These are phyloP conservation scores for Hyposoter dolosus DNA, from an alignment of 2,888 invertebrate species.

Conservation along the genomic window DNA sequence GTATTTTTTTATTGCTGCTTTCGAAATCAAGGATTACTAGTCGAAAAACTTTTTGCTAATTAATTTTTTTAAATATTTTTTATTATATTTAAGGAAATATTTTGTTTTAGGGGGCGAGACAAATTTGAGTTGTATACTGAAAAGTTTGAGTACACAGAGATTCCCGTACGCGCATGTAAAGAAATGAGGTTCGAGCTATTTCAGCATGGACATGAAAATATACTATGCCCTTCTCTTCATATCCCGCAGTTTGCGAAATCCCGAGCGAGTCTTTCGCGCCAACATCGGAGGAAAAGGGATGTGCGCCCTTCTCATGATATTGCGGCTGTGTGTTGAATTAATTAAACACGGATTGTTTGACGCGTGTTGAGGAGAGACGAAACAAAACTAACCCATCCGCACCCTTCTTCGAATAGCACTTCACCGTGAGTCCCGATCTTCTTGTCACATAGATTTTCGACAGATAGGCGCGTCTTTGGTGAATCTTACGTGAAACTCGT, in stretches of 20 bases:
- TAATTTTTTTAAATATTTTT: not conserved
- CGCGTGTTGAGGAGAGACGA: constrained; percentile 68
- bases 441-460: constrained; percentile 42
- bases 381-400: constrained; percentile 46
- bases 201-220: constrained; percentile 44
- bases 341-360: constrained; percentile 74
- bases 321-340: constrained; percentile 69
- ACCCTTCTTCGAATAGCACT: constrained; percentile 56
- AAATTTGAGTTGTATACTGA: constrained; percentile 11
- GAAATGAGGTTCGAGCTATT: constrained; percentile 29
- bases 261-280: constrained; percentile 42
- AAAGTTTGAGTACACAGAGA: constrained; percentile 4
- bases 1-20: no score
- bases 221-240: not conserved
- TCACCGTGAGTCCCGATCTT: constrained; percentile 32
- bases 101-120: not conserved
- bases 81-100: not conserved
- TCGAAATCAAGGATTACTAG: no score
- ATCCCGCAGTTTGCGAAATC: constrained; percentile 36
- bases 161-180: not conserved
- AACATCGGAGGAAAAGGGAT: constrained; percentile 34
- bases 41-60: not conserved
- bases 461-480: constrained; percentile 3
- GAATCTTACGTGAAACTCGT: not conserved
- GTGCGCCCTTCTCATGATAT: constrained; percentile 38